These are phyloP conservation scores for Drosophila mauritiana DNA, from an alignment of 1,140 invertebrate genomes.

Conservation along the genomic window DNA sequence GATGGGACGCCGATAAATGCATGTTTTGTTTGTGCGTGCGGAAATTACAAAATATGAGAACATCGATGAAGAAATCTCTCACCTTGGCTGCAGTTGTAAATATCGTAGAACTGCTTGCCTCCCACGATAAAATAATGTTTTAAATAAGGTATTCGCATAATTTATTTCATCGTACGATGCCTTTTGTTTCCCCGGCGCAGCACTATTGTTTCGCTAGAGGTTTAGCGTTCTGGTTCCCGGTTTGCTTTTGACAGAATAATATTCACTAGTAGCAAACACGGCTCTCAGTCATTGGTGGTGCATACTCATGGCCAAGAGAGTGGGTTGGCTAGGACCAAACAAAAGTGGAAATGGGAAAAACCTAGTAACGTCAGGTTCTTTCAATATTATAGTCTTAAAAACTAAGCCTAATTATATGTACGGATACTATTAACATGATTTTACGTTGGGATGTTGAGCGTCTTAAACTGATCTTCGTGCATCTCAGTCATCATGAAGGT, in stretches of 20 bases:
- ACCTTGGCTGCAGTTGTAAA: neutral
- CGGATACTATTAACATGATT: conserved; percentile 17
- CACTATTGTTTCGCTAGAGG: neutral
- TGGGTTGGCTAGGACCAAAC: conserved; percentile 6
- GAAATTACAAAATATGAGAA: neutral
- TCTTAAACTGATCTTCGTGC: conserved; percentile 92
- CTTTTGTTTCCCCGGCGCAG: neutral
- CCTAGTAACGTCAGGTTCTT: conserved; percentile 14
- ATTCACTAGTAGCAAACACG: neutral
- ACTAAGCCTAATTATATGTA: conserved; percentile 23
- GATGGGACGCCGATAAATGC: neutral
- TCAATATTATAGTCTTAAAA: conserved; percentile 18
- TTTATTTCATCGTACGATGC: conserved; percentile 16
- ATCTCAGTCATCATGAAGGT: conserved; percentile 94
- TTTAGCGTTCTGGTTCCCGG: neutral
- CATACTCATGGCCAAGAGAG: neutral
- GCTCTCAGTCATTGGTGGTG: neutral
- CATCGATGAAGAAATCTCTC: neutral
- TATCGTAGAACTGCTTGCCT: neutral
- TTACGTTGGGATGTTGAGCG: conserved; percentile 86
- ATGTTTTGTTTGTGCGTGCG: neutral
- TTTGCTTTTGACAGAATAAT: neutral
- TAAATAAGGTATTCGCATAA: neutral
- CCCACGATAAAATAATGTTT: conserved; percentile 9
- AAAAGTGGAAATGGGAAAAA: conserved; percentile 8